Percentiles rank a stretch among this genome's conserved stretches.
Evolutionary conservation across 2,113 vertebrate genomes (phyloP).

Genomic region (Crotalus viridis): DNA sequence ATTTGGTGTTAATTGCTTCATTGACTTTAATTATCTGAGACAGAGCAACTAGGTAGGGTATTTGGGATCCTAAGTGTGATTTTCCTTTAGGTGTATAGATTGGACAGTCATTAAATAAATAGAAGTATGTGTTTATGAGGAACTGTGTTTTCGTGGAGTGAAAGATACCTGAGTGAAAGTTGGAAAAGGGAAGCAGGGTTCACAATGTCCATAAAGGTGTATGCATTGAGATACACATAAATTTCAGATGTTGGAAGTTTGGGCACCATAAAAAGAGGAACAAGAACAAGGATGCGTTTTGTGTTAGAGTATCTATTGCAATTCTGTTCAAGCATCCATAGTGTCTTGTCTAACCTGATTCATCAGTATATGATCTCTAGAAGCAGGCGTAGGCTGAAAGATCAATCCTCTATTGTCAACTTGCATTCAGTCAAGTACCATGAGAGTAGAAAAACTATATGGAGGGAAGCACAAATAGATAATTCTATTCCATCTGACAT

Average conservation of each 20-base stretch:
- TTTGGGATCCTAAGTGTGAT: background rate
- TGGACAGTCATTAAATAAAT: background rate
- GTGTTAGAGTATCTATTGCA: background rate
- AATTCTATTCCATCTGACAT: background rate
- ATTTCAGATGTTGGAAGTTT: background rate
- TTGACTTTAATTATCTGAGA: background rate
- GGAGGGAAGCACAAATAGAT: background rate
- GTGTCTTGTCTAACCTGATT: background rate
- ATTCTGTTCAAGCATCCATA: background rate
- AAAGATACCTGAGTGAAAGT: background rate
- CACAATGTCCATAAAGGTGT: background rate
- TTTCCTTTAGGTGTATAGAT: background rate
- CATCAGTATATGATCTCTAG: background rate
- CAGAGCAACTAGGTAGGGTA: background rate
- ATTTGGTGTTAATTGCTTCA: background rate
- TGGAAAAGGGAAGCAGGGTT: background rate
- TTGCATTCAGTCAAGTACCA: background rate
- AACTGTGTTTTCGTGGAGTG: background rate
- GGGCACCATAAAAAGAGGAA: background rate
- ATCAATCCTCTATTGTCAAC: background rate
- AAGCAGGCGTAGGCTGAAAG: background rate
- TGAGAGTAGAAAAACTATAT: background rate
- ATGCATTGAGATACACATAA: background rate
- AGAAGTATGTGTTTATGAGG: background rate
- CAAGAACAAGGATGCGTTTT: background rate